Conservation (phyloP, 2,113 vertebrate species). For the Taurulus bubalis region DNA sequence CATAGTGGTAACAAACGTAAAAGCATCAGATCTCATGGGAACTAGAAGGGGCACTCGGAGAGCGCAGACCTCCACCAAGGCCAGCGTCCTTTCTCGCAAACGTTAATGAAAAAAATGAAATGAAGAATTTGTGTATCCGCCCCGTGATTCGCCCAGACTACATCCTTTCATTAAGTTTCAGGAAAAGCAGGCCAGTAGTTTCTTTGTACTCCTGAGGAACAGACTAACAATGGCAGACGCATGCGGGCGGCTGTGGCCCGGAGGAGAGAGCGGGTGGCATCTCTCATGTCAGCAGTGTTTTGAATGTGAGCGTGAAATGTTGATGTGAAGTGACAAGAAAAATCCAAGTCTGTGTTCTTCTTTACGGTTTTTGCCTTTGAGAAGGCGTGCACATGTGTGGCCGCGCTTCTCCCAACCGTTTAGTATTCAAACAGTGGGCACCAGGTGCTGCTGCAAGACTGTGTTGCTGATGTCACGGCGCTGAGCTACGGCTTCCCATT, state of each 20-base stretch:
- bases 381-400: not conserved
- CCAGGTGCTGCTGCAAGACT: conserved; percentile 71
- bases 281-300: not conserved
- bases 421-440: conserved; percentile 45
- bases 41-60: not conserved
- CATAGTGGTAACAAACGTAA: not conserved
- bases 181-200: not conserved
- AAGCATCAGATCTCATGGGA: not conserved
- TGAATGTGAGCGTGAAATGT: not conserved
- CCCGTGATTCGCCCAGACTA: not conserved
- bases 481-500: conserved; percentile 43
- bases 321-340: not conserved
- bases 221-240: too few relatives aligned
- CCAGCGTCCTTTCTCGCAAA: not conserved
- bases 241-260: too few relatives aligned
- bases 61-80: not conserved
- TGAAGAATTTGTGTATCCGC: not conserved
- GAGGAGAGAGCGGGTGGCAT: too few relatives aligned
- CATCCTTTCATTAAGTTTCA: not conserved
- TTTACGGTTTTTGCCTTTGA: not conserved
- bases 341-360: not conserved
- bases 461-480: conserved; percentile 38
- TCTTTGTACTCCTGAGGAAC: not conserved
- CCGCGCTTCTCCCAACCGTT: not conserved
- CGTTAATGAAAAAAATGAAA: not conserved